phyloP scores from a whole-genome alignment of 2,113 vertebrate species.

The Rissa tridactyla region DNA sequence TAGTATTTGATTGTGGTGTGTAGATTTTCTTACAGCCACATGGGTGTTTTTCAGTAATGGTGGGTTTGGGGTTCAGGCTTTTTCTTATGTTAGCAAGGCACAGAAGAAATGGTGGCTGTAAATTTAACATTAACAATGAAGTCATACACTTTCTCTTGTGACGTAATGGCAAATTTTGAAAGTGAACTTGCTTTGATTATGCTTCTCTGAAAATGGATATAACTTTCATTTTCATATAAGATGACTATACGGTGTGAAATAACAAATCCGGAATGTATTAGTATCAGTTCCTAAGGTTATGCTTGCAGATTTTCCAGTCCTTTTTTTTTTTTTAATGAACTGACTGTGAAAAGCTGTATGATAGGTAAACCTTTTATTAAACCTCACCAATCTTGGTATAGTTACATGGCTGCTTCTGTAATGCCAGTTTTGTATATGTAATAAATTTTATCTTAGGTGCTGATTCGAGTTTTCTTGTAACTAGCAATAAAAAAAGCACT shows the following conservation, averaged over 20 bases:
- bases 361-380: neutral
- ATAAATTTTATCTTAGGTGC: neutral
- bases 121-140: conserved; percentile 1
- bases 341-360: neutral
- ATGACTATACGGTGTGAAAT: neutral
- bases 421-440: neutral
- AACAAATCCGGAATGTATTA: neutral
- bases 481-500: neutral
- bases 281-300: neutral
- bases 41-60: neutral
- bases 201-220: neutral
- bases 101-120: conserved; percentile 2
- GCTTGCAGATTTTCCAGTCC: neutral
- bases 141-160: conserved; percentile 61
- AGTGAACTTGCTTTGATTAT: conserved; percentile 22
- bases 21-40: neutral
- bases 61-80: neutral
- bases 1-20: neutral
- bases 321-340: neutral
- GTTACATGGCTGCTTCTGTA: neutral
- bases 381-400: neutral
- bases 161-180: conserved; percentile 61
- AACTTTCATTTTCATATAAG: neutral
- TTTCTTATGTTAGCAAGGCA: neutral
- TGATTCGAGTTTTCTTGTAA: neutral